Evolutionary conservation across 1,140 invertebrate genomes (phyloP).

Genomic region (Drosophila subobscura): DNA sequence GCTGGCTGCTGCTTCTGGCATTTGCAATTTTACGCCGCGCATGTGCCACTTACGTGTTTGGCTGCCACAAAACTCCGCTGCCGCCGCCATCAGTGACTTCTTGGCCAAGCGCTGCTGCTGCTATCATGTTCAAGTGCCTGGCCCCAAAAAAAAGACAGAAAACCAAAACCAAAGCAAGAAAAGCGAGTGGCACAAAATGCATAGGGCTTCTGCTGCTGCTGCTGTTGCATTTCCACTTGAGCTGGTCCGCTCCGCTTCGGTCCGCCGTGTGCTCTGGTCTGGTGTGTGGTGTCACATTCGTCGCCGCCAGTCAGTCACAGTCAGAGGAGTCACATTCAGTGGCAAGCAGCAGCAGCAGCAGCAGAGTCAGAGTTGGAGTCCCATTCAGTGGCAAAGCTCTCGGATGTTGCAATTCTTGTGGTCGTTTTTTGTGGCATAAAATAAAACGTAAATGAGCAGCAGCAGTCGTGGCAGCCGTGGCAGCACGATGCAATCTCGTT

Average conservation of each 20-base stretch:
- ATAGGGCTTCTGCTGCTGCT: constrained; percentile 66
- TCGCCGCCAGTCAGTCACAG: constrained; percentile 41
- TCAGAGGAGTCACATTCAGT: too few species aligned
- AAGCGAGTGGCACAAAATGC: constrained; percentile 31
- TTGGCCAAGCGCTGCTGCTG: constrained; percentile 55
- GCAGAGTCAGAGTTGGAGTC: constrained; percentile 37
- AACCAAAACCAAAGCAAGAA: constrained; percentile 32
- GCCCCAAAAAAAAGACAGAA: constrained; percentile 62
- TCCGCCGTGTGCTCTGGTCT: too few species aligned
- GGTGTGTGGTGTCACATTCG: constrained; percentile 53
- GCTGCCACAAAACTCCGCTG: constrained; percentile 59
- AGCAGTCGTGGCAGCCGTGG: constrained; percentile 20
- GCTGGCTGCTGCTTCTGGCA: constrained; percentile 37
- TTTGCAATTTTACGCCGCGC: constrained; percentile 72
- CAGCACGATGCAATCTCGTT: constrained; percentile 58
- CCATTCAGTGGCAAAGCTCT: constrained; percentile 33
- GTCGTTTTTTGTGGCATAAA: constrained; percentile 75
- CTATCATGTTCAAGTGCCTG: constrained; percentile 79
- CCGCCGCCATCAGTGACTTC: constrained; percentile 9
- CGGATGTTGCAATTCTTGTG: constrained; percentile 70
- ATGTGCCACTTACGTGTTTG: constrained; percentile 76
- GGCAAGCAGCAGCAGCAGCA: constrained; percentile 44
- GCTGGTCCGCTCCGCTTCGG: constrained; percentile 40
- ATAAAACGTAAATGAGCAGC: constrained; percentile 75
- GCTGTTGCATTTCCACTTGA: constrained; percentile 69